Conservation (phyloP, 1,140 invertebrate species). For the Hirudo medicinalis region DNA sequence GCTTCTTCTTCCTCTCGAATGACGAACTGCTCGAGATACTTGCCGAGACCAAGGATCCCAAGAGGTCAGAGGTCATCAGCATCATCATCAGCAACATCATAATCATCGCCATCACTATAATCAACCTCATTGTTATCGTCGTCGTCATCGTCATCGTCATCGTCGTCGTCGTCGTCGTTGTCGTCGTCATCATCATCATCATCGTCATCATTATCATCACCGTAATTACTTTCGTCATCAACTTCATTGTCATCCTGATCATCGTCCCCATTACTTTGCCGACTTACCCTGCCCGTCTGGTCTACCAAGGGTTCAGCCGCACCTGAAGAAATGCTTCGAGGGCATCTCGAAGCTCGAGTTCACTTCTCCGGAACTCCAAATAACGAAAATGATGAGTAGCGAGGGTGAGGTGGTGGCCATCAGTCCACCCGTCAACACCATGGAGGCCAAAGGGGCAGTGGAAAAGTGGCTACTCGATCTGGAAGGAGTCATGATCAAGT, state of each 20-base stretch:
- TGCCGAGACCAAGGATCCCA: constrained; percentile 91
- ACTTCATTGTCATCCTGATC: neutral
- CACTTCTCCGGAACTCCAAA: constrained; percentile 57
- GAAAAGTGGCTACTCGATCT: constrained; percentile 91
- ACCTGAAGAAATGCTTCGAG: constrained; percentile 86
- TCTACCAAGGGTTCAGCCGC: constrained; percentile 68
- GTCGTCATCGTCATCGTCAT: neutral
- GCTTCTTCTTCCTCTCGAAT: constrained; percentile 94
- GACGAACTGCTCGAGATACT: constrained; percentile 89
- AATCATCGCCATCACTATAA: neutral
- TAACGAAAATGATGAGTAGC: constrained; percentile 75
- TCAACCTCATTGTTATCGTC: neutral
- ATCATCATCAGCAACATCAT: neutral
- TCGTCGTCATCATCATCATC: neutral
- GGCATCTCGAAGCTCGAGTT: constrained; percentile 41
- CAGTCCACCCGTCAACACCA: constrained; percentile 63
- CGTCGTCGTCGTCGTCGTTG: too few relatives aligned
- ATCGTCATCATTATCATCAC: neutral
- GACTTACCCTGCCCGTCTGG: neutral
- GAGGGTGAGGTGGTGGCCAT: constrained; percentile 70
- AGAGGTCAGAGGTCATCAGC: constrained; percentile 46
- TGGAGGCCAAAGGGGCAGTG: constrained; percentile 70
- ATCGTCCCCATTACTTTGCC: neutral
- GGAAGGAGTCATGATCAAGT: constrained; percentile 70
- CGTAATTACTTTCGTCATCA: neutral